These are phyloP conservation scores for Mesembrinibis cayennensis DNA, from an alignment of 2,113 vertebrate species.

Conservation along the genomic window DNA sequence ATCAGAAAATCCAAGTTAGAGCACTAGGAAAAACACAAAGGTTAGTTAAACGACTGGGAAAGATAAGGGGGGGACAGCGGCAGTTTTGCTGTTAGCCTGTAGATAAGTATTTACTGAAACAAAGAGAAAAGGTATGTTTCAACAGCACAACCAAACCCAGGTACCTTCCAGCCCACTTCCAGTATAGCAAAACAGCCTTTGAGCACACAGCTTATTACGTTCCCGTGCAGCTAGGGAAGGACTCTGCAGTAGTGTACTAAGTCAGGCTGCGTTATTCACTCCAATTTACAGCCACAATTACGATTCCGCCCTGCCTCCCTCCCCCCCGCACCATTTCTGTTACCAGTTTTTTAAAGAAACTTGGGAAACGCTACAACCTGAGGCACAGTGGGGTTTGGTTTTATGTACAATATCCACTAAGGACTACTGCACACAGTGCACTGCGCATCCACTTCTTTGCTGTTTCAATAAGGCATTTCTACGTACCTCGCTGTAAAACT, in stretches of 20 bases:
- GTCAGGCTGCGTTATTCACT: not conserved
- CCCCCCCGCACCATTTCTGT: not conserved
- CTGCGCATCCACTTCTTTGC: not conserved
- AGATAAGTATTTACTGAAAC: not conserved
- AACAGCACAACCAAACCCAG: not conserved
- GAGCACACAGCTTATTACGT: not conserved
- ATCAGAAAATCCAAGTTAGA: slow-evolving; percentile 62
- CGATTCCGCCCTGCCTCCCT: not conserved
- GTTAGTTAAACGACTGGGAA: slow-evolving; percentile 1
- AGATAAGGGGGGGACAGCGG: not conserved
- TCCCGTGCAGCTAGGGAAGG: not conserved
- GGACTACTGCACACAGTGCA: not conserved
- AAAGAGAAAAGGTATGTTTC: not conserved
- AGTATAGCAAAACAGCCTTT: fast-evolving
- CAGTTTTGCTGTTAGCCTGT: not conserved
- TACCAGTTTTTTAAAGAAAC: not conserved
- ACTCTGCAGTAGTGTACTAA: not conserved
- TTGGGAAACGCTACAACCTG: not conserved
- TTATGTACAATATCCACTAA: not conserved
- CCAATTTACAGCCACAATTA: not conserved
- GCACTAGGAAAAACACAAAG: slow-evolving; percentile 65
- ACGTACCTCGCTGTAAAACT: not conserved
- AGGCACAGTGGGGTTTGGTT: not conserved
- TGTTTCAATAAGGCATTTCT: not conserved
- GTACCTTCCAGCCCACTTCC: not conserved